Conservation (phyloP, 2,888 invertebrate genomes). For the Himalopsyche tibetana region DNA sequence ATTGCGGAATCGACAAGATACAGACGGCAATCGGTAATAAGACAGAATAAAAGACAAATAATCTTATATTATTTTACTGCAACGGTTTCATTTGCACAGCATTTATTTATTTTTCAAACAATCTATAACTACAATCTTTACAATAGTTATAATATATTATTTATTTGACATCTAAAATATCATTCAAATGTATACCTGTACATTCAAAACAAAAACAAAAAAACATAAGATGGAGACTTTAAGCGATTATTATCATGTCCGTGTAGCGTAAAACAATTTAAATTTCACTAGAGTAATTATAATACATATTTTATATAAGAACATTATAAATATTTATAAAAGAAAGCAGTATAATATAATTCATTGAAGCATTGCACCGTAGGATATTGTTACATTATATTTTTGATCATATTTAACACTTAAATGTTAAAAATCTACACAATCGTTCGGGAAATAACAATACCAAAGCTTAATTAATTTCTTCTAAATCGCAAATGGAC, state of each 20-base stretch:
- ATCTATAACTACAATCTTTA: conserved; percentile 64
- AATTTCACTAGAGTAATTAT: not conserved
- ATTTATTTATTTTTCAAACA: conserved; percentile 64
- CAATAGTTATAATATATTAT: conserved; percentile 59
- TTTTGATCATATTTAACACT: conserved; percentile 36
- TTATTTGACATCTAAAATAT: conserved; percentile 63
- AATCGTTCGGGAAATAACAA: conserved; percentile 29
- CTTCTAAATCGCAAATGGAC: conserved; percentile 42
- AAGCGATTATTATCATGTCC: conserved; percentile 48
- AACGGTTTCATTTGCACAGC: conserved; percentile 48
- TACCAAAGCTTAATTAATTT: conserved; percentile 33
- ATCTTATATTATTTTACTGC: conserved; percentile 49
- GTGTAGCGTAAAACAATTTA: conserved; percentile 16
- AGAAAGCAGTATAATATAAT: conserved; percentile 23
- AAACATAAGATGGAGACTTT: conserved; percentile 55
- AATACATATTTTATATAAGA: conserved; percentile 38
- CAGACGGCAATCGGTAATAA: not conserved
- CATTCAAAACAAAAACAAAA: conserved; percentile 60
- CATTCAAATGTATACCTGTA: conserved; percentile 64
- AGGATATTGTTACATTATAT: not conserved
- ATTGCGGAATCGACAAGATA: no score
- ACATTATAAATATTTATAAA: conserved; percentile 38
- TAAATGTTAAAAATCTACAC: conserved; percentile 38
- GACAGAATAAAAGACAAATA: not conserved
- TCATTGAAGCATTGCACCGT: conserved; percentile 10